Conservation (phyloP, 1,140 invertebrate species). For the Dendrolimus kikuchii region DNA sequence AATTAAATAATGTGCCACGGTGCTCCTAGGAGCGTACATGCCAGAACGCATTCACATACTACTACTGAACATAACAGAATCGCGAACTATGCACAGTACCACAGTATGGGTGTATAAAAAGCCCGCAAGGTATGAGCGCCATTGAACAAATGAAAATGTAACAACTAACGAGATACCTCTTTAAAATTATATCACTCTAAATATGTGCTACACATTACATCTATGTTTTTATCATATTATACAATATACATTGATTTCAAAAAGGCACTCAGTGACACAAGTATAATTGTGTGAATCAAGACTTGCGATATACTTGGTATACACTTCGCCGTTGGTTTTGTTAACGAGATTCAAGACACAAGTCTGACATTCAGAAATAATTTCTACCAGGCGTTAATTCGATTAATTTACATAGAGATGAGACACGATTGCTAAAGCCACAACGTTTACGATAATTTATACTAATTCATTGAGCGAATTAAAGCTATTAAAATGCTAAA, state of each 20-base stretch:
- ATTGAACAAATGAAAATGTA: constrained; percentile 1
- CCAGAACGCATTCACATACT: constrained; percentile 22
- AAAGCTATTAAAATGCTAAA: constrained; percentile 10
- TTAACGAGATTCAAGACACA: background rate
- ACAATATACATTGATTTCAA: background rate
- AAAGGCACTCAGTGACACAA: constrained; percentile 9
- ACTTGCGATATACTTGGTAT: constrained; percentile 5
- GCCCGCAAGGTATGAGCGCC: background rate
- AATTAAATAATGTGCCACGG: constrained; percentile 61
- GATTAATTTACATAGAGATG: constrained; percentile 7
- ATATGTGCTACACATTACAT: too few relatives aligned
- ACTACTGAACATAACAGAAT: constrained; percentile 17
- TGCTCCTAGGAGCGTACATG: constrained; percentile 48
- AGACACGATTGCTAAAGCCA: background rate
- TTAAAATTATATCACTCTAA: background rate
- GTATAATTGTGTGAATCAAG: constrained; percentile 8
- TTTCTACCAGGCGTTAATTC: background rate
- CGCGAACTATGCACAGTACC: constrained; percentile 13
- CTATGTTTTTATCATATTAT: too few relatives aligned
- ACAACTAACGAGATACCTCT: constrained; percentile 1
- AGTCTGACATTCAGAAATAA: background rate
- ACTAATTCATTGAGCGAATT: constrained; percentile 9
- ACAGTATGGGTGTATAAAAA: constrained; percentile 6
- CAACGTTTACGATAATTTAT: background rate
- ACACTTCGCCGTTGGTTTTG: background rate